phyloP scores from a whole-genome alignment of 2,888 invertebrate genomes.

The Drosophila austrosaltans region DNA sequence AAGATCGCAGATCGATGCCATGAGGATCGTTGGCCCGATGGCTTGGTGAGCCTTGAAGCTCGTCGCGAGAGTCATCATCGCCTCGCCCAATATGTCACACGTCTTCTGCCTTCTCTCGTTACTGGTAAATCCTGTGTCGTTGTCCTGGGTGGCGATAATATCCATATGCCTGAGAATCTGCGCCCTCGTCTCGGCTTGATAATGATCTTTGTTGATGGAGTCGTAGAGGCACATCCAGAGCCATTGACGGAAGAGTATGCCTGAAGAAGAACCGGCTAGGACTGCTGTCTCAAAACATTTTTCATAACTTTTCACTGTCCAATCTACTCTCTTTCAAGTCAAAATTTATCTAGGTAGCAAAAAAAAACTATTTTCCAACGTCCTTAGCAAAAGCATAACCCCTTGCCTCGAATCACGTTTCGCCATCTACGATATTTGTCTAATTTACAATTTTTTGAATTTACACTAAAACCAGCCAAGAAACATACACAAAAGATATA shows the following conservation, averaged over 20 bases:
- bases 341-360: constrained; percentile 22
- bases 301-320: neutral
- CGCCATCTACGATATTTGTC: neutral
- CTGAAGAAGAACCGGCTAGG: constrained; percentile 26
- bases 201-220: constrained; percentile 59
- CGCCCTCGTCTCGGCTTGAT: constrained; percentile 51
- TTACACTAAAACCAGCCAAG: neutral
- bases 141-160: constrained; percentile 52
- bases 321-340: constrained; percentile 3
- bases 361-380: neutral
- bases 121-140: constrained; percentile 53
- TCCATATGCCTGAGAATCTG: constrained; percentile 60
- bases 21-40: constrained; percentile 62
- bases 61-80: constrained; percentile 54
- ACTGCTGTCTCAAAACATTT: neutral
- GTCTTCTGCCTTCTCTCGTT: constrained; percentile 40
- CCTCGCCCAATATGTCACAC: constrained; percentile 45
- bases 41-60: constrained; percentile 46
- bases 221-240: constrained; percentile 43
- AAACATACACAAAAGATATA: neutral
- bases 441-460: neutral
- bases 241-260: neutral
- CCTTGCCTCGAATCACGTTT: neutral
- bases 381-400: neutral
- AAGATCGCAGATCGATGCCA: constrained; percentile 52